phyloP scores from a whole-genome alignment of 2,888 invertebrate species.

The Eremobia ochroleuca region DNA sequence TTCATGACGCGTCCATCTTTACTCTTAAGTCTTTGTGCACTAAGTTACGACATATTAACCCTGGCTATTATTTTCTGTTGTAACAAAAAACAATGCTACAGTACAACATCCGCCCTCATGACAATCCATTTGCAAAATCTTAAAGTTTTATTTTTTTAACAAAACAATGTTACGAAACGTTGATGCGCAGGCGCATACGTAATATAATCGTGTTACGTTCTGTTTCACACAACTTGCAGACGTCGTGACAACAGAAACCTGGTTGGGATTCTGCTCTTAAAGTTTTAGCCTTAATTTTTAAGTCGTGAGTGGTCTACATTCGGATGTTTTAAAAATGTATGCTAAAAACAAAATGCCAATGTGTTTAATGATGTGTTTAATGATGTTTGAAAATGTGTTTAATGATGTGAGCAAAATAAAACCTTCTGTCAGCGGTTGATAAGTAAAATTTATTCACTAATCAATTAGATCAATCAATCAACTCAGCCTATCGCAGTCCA shows the following conservation, averaged over 20 bases:
- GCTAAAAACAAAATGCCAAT: not conserved
- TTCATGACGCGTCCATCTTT: slow-evolving; percentile 1
- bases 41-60: slow-evolving; percentile 55
- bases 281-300: slow-evolving; percentile 53
- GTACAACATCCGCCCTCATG: slow-evolving; percentile 57
- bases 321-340: not conserved
- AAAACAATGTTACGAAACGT: slow-evolving; percentile 65
- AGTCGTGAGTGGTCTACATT: slow-evolving; percentile 26
- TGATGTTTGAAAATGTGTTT: too few species aligned
- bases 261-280: slow-evolving; percentile 23
- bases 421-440: not conserved
- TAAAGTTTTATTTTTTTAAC: slow-evolving; percentile 61
- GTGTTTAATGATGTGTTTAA: too few species aligned
- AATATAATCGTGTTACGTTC: slow-evolving; percentile 71
- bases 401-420: not conserved
- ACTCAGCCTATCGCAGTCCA: too few species aligned
- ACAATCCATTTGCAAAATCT: slow-evolving; percentile 68
- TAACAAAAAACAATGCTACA: slow-evolving; percentile 63
- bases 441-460: not conserved
- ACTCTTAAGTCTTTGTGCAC: not conserved
- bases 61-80: slow-evolving; percentile 49
- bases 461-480: too few species aligned
- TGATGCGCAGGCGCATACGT: slow-evolving; percentile 61
- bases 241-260: slow-evolving; percentile 53
- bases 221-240: slow-evolving; percentile 68